Base-by-base conservation (phyloP, 2,797 vertebrate genomes). In the Ctenopoma multispine region DNA sequence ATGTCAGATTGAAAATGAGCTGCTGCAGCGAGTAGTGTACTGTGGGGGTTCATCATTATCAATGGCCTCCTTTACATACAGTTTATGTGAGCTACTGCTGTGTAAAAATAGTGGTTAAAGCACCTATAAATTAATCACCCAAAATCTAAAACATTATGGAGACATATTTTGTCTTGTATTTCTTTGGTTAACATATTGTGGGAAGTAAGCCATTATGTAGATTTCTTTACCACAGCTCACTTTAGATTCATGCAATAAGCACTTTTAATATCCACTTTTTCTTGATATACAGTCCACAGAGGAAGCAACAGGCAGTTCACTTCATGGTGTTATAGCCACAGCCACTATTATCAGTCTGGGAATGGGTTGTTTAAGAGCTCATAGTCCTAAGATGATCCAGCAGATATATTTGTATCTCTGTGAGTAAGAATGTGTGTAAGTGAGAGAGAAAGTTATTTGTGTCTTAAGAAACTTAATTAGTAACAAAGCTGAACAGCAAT, bases 1-100 rank as follows among this genome's bases (percentile, higher is more conserved):
- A 31, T 34, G 53, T 67, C 59, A 53, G 18, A 27, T 24, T 31
- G 54, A 41, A 57, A 60, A 46, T 58, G 38, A 44, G 48, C 61
- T 56, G 46, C 38, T 4, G 38, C 3, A 12, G 13, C 38, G 11
- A 40, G 38, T 5, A 14, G 38, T 40, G 38, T 14, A 3, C 2
- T 40, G 12, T 14, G 38, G 13, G 4, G 27, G 10, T 49, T 59
- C 2, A 51, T 20, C 48, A 54, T n/a, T 36, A 36, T 36, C 0
- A 36, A 11, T 11, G 10, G 34, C 34, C 34, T 36, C 8, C 27
- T 29, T 29, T 29, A 7, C 31, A 31, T 9, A 12, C 24, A 53
- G 27, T 31, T 24, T 46, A 24, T 34, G 23, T 43, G n/a, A 46
- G 69, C 48, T n/a, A 8, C 9, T 40, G 18, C 63, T 44, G 15